phyloP scores from a whole-genome alignment of 2,888 invertebrate genomes.

The Lamellibrachia satsuma region DNA sequence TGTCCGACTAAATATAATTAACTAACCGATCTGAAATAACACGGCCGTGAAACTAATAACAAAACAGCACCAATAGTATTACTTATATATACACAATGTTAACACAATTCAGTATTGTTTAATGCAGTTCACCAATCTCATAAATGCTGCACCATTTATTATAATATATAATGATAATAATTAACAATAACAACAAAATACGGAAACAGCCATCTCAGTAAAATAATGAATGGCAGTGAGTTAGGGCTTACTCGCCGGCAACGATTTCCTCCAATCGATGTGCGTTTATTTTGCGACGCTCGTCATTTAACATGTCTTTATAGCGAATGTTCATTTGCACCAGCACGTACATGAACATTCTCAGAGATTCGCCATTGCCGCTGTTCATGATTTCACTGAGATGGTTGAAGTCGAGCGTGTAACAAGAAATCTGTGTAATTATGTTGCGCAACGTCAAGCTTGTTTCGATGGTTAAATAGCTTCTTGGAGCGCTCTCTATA shows the following conservation, averaged over 20 bases:
- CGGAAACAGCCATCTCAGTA: too few relatives aligned
- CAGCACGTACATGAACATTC: background rate
- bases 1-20: too few relatives aligned
- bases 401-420: background rate
- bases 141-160: too few relatives aligned
- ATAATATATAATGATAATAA: too few relatives aligned
- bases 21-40: too few relatives aligned
- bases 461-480: background rate
- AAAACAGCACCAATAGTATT: too few relatives aligned
- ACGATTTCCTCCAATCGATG: background rate
- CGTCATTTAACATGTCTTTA: background rate
- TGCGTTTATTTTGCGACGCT: background rate
- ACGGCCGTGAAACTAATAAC: too few relatives aligned
- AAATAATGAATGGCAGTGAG: too few relatives aligned
- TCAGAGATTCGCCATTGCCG: background rate
- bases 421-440: background rate
- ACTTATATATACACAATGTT: too few relatives aligned
- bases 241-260: background rate
- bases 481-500: background rate
- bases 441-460: background rate
- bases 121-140: too few relatives aligned
- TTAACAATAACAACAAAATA: too few relatives aligned
- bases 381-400: background rate
- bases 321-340: background rate
- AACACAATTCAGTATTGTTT: too few relatives aligned